A percentile compares a stretch with the other conserved stretches of the same genome.
phyloP scores from a whole-genome alignment of 2,888 invertebrate genomes.

The Chloromyia formosa region DNA sequence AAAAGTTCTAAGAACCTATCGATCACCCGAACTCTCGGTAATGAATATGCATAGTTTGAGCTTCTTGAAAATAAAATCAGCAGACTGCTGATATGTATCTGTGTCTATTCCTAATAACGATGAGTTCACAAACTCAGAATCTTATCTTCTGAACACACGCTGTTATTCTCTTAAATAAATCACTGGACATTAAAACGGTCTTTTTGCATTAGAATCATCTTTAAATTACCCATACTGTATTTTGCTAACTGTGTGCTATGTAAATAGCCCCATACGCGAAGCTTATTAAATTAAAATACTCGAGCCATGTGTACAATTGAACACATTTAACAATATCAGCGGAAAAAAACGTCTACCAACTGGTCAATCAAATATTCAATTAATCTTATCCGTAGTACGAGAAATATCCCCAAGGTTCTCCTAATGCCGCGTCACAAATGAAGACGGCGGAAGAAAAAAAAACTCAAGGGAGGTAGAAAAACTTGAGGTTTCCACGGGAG shows the following conservation, averaged over 20 bases:
- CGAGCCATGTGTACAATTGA: not conserved
- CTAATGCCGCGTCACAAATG: no score
- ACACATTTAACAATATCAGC: not conserved
- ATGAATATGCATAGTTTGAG: not conserved
- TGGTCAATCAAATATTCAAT: constrained; percentile 28
- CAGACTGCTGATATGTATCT: not conserved
- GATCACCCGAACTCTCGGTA: not conserved
- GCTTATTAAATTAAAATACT: constrained; percentile 1
- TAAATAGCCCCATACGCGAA: not conserved
- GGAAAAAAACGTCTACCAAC: constrained; percentile 8
- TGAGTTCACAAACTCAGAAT: not conserved
- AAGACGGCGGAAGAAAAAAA: no score
- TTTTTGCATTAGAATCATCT: not conserved
- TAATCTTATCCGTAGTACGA: constrained; percentile 2
- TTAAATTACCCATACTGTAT: not conserved
- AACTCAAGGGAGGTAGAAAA: no score
- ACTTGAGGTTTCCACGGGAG: no score
- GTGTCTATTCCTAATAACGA: not conserved
- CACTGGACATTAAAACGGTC: not conserved
- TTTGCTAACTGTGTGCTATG: not conserved
- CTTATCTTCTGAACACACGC: not conserved
- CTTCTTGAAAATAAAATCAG: not conserved
- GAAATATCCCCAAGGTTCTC: not conserved
- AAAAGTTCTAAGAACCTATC: not conserved
- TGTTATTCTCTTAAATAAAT: not conserved